Conservation (phyloP, 2,797 vertebrate genomes). For the Morus bassanus region DNA sequence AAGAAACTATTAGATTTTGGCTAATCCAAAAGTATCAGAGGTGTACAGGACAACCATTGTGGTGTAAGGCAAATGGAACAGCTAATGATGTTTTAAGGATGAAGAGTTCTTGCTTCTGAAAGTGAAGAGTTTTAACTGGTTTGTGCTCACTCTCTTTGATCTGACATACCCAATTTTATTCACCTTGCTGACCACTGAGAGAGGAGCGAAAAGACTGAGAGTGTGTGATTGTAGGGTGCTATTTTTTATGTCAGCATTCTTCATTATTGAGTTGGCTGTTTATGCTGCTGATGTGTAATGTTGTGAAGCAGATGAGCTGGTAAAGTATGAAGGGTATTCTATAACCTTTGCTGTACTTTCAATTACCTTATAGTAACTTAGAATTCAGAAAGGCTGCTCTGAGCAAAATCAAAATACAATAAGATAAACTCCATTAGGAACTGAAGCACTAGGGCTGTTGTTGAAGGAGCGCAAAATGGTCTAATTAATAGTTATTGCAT, state of each 20-base stretch:
- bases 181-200: neutral
- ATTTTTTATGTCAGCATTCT: constrained; percentile 46
- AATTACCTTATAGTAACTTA: constrained; percentile 16
- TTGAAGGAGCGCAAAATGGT: constrained; percentile 32
- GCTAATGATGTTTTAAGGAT: neutral
- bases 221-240: neutral
- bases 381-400: constrained; percentile 38
- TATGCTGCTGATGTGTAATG: constrained; percentile 39
- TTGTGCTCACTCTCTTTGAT: neutral
- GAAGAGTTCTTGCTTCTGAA: neutral
- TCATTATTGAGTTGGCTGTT: constrained; percentile 37
- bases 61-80: neutral
- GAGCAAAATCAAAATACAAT: constrained; percentile 39
- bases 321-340: constrained; percentile 52
- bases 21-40: neutral
- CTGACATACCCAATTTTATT: neutral
- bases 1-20: neutral
- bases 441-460: neutral
- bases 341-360: constrained; percentile 38
- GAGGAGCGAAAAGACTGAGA: neutral
- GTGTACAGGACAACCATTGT: neutral
- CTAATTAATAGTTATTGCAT: constrained; percentile 69
- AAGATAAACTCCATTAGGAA: constrained; percentile 47
- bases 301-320: constrained; percentile 46
- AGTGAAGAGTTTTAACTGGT: neutral